Evolutionary conservation across 2,113 vertebrate species (phyloP).

Genomic region (Pardalotus punctatus): DNA sequence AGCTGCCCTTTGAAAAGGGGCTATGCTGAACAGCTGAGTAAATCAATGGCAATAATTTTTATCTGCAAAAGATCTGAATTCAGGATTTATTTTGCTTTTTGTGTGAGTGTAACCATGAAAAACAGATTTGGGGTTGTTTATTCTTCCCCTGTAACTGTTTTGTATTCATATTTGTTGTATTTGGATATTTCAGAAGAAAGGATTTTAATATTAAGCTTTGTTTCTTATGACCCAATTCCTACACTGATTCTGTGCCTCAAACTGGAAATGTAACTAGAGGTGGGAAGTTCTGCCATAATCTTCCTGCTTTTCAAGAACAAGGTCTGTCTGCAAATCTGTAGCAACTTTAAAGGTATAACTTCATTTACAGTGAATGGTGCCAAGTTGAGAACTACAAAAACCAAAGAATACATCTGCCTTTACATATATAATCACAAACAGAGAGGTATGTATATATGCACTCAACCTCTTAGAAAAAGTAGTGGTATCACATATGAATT

Average conservation of each 20-base stretch:
- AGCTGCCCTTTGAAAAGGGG: not conserved
- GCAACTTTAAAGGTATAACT: not conserved
- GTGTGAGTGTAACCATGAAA: not conserved
- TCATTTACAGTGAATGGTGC: not conserved
- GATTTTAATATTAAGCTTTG: not conserved
- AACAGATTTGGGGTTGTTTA: fast-evolving
- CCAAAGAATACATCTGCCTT: not conserved
- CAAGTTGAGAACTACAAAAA: not conserved
- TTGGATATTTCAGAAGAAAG: not conserved
- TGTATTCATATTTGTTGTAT: not conserved
- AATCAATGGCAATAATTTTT: not conserved
- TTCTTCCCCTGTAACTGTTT: not conserved
- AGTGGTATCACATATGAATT: not conserved
- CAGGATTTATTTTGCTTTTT: not conserved
- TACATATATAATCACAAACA: not conserved
- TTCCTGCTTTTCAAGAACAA: not conserved
- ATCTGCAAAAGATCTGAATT: not conserved
- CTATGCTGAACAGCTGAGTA: not conserved
- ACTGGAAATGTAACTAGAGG: not conserved
- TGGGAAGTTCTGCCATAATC: not conserved
- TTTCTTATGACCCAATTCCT: not conserved
- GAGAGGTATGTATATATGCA: not conserved
- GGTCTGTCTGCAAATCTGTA: not conserved
- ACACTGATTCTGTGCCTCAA: not conserved
- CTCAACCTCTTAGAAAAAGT: not conserved